A percentile compares a stretch with the other conserved stretches of the same genome.
phyloP scores from a whole-genome alignment of 2,888 invertebrate genomes.

The Tenodera sinensis region DNA sequence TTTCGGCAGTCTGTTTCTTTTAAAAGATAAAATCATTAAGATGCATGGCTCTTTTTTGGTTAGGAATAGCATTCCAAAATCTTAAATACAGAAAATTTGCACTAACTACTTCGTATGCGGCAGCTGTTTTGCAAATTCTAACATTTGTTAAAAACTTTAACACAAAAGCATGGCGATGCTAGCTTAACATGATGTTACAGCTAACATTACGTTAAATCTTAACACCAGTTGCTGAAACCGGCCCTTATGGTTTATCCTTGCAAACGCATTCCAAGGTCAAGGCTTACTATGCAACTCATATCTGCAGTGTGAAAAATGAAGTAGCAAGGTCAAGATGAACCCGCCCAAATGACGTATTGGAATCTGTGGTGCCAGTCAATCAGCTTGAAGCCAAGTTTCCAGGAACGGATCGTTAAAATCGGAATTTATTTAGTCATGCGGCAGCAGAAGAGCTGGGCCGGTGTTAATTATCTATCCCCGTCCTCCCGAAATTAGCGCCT shows the following conservation, averaged over 20 bases:
- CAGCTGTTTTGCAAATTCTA: too few species aligned
- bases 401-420: background rate
- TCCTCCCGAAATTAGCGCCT: background rate
- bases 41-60: too few species aligned
- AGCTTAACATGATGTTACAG: too few species aligned
- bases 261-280: background rate
- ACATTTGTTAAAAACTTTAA: too few species aligned
- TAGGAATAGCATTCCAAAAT: too few species aligned
- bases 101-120: too few species aligned
- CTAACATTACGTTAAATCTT: background rate
- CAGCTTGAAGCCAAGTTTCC: background rate
- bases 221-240: background rate
- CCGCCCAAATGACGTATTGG: background rate
- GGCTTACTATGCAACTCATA: background rate
- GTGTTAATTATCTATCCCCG: background rate
- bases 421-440: background rate
- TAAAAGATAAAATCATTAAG: too few species aligned
- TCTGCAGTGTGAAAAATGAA: background rate
- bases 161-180: too few species aligned
- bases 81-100: too few species aligned
- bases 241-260: background rate
- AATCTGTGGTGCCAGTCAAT: background rate
- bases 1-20: too few species aligned
- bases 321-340: background rate
- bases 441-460: background rate